Evolutionary conservation across 2,888 invertebrate species (phyloP), one percentile per base, ranked within the genome.

Genomic region (Eupithecia dodoneata): DNA sequence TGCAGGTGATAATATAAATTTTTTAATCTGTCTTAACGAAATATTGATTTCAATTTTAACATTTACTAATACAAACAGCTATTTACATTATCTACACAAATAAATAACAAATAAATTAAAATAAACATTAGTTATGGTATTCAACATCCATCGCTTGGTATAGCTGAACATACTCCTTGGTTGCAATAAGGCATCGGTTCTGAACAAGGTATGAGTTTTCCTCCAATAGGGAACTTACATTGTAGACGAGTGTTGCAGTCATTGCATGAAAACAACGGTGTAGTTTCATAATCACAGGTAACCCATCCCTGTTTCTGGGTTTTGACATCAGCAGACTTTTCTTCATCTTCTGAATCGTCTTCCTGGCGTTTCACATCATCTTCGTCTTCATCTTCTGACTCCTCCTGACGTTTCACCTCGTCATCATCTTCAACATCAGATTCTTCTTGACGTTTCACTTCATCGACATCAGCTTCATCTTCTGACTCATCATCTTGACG

Each of bases 81-180:
- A 66, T 67, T 42, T 67, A 44, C 44, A 67, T 15, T 69, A 45
- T 18, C 55, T 59, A 59, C 18, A 59, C 6, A n/a, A 55, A 6
- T 44, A 45, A 7, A 44, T 13, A 67, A 44, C 7, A 65, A 41
- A 41, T 13, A 6, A 67, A 15, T 1, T 45, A 45, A 44, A 2
- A 13, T 66, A 42, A 42, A 18, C 5, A 42, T 12, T 12, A 42
- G 12, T 30, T 65, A 30, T 30, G 42, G n/a, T 45, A 47, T 70
- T 45, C 18, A 18, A 47, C 78, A 79, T 2, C n/a, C 47, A 49
- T 69, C 73, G 41, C 44, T 65, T 0, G 76, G 80, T 5, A 69
- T 42, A 6, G 76, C 63, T 52, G 77, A 79, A 67, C 78, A 79
- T 42, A 75, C 42, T 71, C 78, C 76, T 63, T 74, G 67, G 72